phyloP scores from a whole-genome alignment of 2,797 vertebrate species.

The Melanotaenia parkinsoni region DNA sequence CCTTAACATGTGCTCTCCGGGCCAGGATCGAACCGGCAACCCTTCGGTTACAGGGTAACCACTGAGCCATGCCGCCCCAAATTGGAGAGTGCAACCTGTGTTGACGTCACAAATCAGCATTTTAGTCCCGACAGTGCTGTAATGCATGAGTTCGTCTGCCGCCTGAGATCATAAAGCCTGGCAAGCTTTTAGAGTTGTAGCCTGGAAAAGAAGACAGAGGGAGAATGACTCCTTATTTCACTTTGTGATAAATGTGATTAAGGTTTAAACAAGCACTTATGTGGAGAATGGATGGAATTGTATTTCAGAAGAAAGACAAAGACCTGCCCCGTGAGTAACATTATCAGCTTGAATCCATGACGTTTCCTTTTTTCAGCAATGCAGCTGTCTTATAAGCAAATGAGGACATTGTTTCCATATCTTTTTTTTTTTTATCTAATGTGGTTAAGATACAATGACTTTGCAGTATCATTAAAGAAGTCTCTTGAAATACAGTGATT shows the following conservation, averaged over 20 bases:
- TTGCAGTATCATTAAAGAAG: background rate
- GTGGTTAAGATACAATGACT: background rate
- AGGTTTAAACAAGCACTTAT: constrained; percentile 76
- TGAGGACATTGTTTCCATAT: constrained; percentile 16
- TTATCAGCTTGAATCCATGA: constrained; percentile 69
- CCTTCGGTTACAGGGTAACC: too few species aligned
- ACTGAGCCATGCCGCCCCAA: background rate
- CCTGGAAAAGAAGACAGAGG: constrained; percentile 45
- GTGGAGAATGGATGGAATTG: constrained; percentile 63
- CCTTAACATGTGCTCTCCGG: too few species aligned
- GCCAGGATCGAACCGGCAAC: too few species aligned
- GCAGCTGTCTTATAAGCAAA: constrained; percentile 48
- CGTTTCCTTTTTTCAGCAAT: constrained; percentile 50
- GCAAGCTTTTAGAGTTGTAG: constrained; percentile 51
- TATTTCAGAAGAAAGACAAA: constrained; percentile 64
- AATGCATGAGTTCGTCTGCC: constrained; percentile 30
- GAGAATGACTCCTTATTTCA: constrained; percentile 63
- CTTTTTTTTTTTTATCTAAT: background rate
- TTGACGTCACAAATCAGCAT: constrained; percentile 22
- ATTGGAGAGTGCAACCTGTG: constrained; percentile 3
- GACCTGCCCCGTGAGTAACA: constrained; percentile 69
- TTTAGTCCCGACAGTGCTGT: constrained; percentile 19
- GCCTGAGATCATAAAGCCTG: constrained; percentile 34
- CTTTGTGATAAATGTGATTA: constrained; percentile 66
- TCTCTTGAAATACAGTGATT: constrained; percentile 4